Evolutionary conservation across 2,888 invertebrate genomes (phyloP).

Genomic region (Artemia sinica): DNA sequence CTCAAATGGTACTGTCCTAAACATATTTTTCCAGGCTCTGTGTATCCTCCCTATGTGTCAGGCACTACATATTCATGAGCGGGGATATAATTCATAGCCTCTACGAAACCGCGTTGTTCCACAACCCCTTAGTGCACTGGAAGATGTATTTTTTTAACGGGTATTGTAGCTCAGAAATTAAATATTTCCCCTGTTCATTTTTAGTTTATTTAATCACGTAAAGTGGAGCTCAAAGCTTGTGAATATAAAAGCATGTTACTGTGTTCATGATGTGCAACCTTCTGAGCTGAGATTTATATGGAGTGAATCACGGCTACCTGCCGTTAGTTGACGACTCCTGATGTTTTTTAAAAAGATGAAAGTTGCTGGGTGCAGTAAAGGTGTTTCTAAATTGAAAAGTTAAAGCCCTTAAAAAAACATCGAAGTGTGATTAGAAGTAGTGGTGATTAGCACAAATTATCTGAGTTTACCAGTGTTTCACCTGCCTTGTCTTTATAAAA

Average conservation of each 20-base stretch:
- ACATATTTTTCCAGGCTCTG: slow-evolving; percentile 51
- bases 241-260: slow-evolving; percentile 27
- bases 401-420: no score
- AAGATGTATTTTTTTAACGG: slow-evolving; percentile 30
- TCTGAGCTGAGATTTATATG: slow-evolving; percentile 27
- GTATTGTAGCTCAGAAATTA: slow-evolving; percentile 26
- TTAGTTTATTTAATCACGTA: slow-evolving; percentile 25
- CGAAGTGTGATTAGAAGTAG: no score
- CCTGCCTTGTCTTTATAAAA: no score
- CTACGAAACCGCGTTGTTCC: slow-evolving; percentile 45
- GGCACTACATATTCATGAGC: slow-evolving; percentile 63
- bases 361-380: background rate
- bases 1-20: slow-evolving; percentile 62
- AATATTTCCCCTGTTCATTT: slow-evolving; percentile 17
- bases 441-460: no score
- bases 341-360: slow-evolving; percentile 6
- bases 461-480: no score
- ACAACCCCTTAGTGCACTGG: slow-evolving; percentile 45
- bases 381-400: no score
- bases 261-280: slow-evolving; percentile 27
- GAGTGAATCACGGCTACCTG: slow-evolving; percentile 24
- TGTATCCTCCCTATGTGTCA: slow-evolving; percentile 62
- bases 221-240: slow-evolving; percentile 27
- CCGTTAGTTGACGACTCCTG: slow-evolving; percentile 9
- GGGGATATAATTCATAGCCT: slow-evolving; percentile 45